Conservation (phyloP, 2,797 vertebrate genomes). For the Acomys russatus region DNA sequence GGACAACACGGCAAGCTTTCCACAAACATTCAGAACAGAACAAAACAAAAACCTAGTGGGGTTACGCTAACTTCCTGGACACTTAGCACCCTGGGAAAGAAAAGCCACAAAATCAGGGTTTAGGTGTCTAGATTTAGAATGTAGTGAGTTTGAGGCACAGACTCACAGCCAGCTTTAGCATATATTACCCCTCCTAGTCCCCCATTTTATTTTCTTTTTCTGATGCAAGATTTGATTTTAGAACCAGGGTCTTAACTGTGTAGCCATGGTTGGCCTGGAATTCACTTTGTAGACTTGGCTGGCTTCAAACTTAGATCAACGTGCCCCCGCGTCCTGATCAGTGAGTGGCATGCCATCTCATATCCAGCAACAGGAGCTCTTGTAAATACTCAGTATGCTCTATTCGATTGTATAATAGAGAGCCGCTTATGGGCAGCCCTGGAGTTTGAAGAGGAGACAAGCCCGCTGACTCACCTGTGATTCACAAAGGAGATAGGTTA, state of each 20-base stretch:
- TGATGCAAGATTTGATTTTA: neutral
- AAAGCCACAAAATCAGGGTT: neutral
- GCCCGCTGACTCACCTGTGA: neutral
- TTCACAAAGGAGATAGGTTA: neutral
- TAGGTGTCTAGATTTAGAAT: constrained; percentile 9
- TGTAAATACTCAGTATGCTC: neutral
- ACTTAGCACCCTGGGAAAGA: neutral
- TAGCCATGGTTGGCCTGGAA: neutral
- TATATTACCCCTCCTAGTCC: neutral
- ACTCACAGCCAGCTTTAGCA: neutral
- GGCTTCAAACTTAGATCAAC: neutral
- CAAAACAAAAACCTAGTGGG: neutral
- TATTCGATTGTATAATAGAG: neutral
- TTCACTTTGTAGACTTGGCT: neutral
- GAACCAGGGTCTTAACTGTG: neutral
- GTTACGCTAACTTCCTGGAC: neutral
- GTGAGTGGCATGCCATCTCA: neutral
- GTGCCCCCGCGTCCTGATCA: neutral
- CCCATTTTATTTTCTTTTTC: neutral
- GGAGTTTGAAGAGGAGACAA: neutral
- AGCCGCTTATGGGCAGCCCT: neutral
- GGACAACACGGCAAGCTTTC: neutral
- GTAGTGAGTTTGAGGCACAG: neutral
- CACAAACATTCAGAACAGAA: neutral
- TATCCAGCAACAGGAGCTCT: neutral